Evolutionary conservation across 2,797 vertebrate genomes (phyloP).

Genomic region (Erpetoichthys calabaricus): DNA sequence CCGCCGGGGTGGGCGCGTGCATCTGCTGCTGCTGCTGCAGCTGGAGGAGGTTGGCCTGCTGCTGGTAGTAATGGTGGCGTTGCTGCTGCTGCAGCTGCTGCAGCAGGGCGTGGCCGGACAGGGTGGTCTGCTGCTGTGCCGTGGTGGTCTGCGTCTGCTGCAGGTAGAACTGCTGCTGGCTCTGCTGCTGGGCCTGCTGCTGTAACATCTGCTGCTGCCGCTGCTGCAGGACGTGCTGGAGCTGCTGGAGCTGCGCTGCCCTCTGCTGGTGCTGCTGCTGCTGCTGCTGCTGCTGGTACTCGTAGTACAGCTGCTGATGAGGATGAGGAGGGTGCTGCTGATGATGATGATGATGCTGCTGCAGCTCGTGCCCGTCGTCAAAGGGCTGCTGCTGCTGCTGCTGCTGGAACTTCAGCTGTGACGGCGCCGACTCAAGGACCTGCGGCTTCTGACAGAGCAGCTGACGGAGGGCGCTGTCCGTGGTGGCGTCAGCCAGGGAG

Average conservation of each 20-base stretch:
- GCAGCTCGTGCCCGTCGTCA: conserved; percentile 39
- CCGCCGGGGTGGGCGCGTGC: conserved; percentile 40
- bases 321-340: conserved; percentile 50
- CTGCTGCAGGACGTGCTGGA: conserved; percentile 44
- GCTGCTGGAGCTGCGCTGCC: conserved; percentile 32
- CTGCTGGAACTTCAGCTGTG: conserved; percentile 43
- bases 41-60: conserved; percentile 20
- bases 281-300: conserved; percentile 32
- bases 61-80: conserved; percentile 15
- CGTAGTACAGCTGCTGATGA: conserved; percentile 33
- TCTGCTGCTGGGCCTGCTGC: conserved; percentile 28
- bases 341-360: conserved; percentile 22
- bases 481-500: conserved; percentile 32
- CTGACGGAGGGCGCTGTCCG: conserved; percentile 54
- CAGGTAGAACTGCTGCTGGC: conserved; percentile 40
- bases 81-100: conserved; percentile 24
- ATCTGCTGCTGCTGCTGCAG: conserved; percentile 42
- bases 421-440: conserved; percentile 32
- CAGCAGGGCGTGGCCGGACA: conserved; percentile 11
- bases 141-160: conserved; percentile 15
- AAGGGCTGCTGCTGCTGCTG: conserved; percentile 24
- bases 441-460: conserved; percentile 51
- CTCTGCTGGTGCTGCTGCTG: conserved; percentile 40
- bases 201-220: conserved; percentile 43
- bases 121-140: conserved; percentile 27